These are phyloP conservation scores for Euura saliciscinereae DNA, from an alignment of 1,140 invertebrate species.

Conservation along the genomic window DNA sequence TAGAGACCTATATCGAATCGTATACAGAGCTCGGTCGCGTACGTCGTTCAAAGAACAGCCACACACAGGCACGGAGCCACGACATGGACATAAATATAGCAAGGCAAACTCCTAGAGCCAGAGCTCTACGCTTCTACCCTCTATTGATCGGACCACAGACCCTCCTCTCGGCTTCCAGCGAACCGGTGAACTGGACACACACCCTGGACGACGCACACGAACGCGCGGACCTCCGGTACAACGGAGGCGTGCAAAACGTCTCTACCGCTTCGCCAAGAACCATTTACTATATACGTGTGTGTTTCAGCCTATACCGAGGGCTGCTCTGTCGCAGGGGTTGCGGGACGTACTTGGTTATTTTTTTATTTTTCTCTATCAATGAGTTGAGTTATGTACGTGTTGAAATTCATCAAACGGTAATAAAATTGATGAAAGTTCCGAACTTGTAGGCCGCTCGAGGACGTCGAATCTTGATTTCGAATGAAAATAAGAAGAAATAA, in stretches of 20 bases:
- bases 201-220: conserved; percentile 25
- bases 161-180: conserved; percentile 45
- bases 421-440: no score
- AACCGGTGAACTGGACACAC: conserved; percentile 48
- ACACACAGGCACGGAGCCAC: conserved; percentile 76
- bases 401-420: no score
- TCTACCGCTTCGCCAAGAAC: conserved; percentile 5
- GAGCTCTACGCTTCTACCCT: conserved; percentile 39
- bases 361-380: no score
- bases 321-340: no score
- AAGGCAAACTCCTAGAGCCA: conserved; percentile 38
- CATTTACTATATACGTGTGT: not conserved
- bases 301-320: no score
- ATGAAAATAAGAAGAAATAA: no score
- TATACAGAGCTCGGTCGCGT: not conserved
- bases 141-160: conserved; percentile 47
- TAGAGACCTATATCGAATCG: no score
- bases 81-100: conserved; percentile 51
- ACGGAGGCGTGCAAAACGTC: conserved; percentile 1
- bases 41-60: conserved; percentile 70
- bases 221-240: not conserved
- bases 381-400: no score
- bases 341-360: no score
- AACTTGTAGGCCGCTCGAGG: no score
- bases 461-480: no score